Base-by-base conservation (phyloP, 2,113 vertebrate species). In the Silurus meridionalis region DNA sequence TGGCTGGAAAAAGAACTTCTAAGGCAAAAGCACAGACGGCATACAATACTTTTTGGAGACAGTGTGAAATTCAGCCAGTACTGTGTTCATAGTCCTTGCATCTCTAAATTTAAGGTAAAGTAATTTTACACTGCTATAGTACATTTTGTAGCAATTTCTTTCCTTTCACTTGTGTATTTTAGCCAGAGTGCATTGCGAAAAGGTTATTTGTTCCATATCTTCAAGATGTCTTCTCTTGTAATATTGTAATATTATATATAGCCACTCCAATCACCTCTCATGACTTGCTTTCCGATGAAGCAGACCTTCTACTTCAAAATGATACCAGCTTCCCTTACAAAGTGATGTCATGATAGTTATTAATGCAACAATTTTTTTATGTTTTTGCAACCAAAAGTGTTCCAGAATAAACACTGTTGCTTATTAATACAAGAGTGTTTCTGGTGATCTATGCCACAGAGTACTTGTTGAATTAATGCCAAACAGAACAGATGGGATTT, bases 1-100 rank as follows among this genome's bases (percentile, higher is more conserved):
- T 94, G 93, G 93, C 82, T 95, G 83, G 72, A 91, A 85, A 86
- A 82, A 86, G 94, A 95, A 84, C 81, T 92, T 21, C 85, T 94
- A 77, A 94, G 89, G 48, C 48, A 88, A 21, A 90, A 92, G 67
- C 81, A 69, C 55, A 78, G 83, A 60, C 89, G 91, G 66, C 93
- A 93, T 85, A 94, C 92, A 0, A 4, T 94, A 0, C 46, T 90
- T 61, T 84, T 93, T 3, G 83, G 80, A 57, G 91, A 94, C 80
- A 86, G 88, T 0, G 0, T 83, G 15, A n/a, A 82, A 52, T 83
- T 84, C 13, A 84, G 1, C 1, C 90, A 11, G 0, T 85, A 75
- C 17, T 6, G 9, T 48, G 19, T 61, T 37, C 57, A 4, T 46
- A 48, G 17, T 23, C 57, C 57, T 48, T 80, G 58, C 58, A 88